phyloP scores from a whole-genome alignment of 2,113 vertebrate genomes.

The Gavia stellata region DNA sequence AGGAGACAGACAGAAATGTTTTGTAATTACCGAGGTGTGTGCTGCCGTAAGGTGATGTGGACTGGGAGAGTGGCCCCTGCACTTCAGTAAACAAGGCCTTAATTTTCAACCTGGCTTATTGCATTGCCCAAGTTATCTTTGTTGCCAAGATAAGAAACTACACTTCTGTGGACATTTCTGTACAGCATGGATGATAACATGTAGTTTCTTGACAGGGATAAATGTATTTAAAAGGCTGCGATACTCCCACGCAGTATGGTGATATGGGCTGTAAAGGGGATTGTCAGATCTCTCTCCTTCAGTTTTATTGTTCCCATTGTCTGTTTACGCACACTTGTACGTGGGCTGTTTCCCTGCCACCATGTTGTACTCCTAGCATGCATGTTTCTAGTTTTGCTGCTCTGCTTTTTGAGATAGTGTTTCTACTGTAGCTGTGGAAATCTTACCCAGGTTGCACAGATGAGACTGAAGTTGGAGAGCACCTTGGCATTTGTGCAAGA shows the following conservation, averaged over 20 bases:
- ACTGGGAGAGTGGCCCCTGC: neutral
- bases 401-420: neutral
- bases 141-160: neutral
- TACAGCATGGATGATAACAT: neutral
- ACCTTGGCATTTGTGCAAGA: neutral
- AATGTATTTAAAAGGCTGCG: neutral
- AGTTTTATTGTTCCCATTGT: neutral
- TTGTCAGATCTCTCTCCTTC: neutral
- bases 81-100: neutral
- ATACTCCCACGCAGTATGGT: neutral
- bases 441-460: neutral
- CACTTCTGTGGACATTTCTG: neutral
- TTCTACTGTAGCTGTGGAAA: neutral
- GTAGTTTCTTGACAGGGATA: neutral
- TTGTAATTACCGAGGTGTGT: neutral
- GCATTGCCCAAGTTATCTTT: neutral
- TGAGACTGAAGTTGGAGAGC: neutral
- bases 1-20: neutral
- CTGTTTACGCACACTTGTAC: neutral
- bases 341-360: neutral
- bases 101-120: neutral
- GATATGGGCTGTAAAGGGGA: neutral
- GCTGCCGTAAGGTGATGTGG: neutral
- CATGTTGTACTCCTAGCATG: fast-evolving
- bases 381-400: fast-evolving